A percentile compares a stretch with the other conserved stretches of the same genome.
Evolutionary conservation across 2,888 invertebrate genomes (phyloP).

Genomic region (Ormyrus pomaceus): DNA sequence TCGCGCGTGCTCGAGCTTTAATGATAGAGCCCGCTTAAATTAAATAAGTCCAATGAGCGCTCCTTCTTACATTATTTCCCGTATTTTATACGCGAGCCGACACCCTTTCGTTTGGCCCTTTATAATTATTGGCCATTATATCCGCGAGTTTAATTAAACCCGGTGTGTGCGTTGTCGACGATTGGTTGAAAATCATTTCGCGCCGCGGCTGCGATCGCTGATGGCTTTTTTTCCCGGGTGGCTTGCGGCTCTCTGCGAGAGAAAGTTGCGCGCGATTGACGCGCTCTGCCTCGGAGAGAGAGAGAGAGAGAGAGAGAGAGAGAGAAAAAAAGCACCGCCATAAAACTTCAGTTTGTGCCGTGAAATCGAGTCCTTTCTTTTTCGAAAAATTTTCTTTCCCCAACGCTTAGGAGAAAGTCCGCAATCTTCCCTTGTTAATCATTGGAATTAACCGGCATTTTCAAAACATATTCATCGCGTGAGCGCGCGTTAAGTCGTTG

Average conservation of each 20-base stretch:
- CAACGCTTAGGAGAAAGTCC: too few species aligned
- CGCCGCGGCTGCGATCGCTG: neutral
- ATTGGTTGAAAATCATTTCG: conserved; percentile 22
- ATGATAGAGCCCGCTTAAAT: conserved; percentile 51
- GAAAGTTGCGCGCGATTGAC: neutral
- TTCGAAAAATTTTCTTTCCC: too few species aligned
- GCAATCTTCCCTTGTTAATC: too few species aligned
- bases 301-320: too few species aligned
- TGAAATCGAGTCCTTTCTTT: too few species aligned
- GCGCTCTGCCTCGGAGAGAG: neutral
- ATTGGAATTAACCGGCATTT: too few species aligned
- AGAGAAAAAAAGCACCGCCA: too few species aligned
- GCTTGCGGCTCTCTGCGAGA: neutral
- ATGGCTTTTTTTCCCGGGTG: neutral
- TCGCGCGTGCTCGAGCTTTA: conserved; percentile 15
- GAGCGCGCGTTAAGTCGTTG: too few species aligned
- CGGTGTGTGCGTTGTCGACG: neutral
- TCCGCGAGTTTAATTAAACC: neutral
- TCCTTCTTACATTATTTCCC: conserved; percentile 38
- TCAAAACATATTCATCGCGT: too few species aligned
- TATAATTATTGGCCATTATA: conserved; percentile 42
- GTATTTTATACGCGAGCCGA: conserved; percentile 35
- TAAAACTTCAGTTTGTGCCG: too few species aligned
- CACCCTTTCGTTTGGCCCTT: neutral
- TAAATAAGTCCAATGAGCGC: conserved; percentile 56